Percentiles rank a stretch among this genome's conserved stretches.
These are phyloP conservation scores for Trissolcus brochymenae DNA, from an alignment of 2,888 invertebrate genomes.

Conservation along the genomic window DNA sequence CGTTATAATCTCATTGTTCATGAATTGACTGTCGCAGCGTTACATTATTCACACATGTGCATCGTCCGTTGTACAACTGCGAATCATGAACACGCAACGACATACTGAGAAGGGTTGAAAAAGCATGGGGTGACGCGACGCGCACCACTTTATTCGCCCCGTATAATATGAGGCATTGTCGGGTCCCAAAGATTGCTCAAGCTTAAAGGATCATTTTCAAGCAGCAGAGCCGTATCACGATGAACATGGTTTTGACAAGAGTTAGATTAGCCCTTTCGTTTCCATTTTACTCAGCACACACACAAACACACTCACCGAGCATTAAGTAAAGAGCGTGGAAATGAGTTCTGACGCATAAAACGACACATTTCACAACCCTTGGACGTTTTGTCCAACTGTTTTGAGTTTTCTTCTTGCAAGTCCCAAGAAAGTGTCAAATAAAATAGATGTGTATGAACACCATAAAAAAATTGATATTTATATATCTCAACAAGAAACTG, in stretches of 20 bases:
- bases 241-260: constrained; percentile 70
- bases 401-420: background rate
- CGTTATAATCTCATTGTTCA: constrained; percentile 65
- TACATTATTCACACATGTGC: constrained; percentile 56
- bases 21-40: constrained; percentile 68
- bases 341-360: constrained; percentile 41
- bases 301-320: constrained; percentile 24
- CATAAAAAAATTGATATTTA: background rate
- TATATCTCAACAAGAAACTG: too few relatives aligned
- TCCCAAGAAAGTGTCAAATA: constrained; percentile 7
- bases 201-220: constrained; percentile 52
- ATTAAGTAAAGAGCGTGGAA: constrained; percentile 42
- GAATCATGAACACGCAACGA: constrained; percentile 34
- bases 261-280: constrained; percentile 67
- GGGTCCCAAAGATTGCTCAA: constrained; percentile 54
- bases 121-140: constrained; percentile 46
- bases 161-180: constrained; percentile 72
- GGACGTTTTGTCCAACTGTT: background rate
- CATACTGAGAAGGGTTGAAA: constrained; percentile 61
- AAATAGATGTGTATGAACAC: background rate
- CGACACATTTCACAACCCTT: constrained; percentile 24
- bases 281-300: constrained; percentile 35
- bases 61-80: constrained; percentile 38
- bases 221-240: constrained; percentile 62
- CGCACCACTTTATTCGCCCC: constrained; percentile 64